Conservation (phyloP, 2,797 vertebrate genomes). For the Hafferia zeledoni region DNA sequence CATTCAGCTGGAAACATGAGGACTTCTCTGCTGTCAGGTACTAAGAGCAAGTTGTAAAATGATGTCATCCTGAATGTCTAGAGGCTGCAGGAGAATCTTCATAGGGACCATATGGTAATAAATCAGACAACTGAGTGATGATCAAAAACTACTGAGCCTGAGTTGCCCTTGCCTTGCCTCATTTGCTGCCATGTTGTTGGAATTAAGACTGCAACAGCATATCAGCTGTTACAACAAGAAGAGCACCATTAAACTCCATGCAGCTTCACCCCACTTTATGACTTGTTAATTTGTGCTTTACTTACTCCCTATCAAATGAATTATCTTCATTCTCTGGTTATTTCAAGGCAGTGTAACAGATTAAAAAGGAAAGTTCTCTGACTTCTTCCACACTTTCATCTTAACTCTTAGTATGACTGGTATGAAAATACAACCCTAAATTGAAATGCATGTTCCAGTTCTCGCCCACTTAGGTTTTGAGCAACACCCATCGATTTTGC, state of each 20-base stretch:
- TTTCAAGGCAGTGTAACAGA: background rate
- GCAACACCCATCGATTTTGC: background rate
- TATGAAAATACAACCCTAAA: background rate
- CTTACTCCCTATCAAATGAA: background rate
- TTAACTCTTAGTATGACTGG: background rate
- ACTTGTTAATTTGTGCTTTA: background rate
- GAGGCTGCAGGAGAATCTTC: background rate
- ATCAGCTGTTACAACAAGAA: background rate
- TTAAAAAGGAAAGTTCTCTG: background rate
- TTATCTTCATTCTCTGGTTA: background rate
- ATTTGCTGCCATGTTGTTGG: background rate
- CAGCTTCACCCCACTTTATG: accelerated
- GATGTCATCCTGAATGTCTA: background rate
- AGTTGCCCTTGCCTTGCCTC: background rate
- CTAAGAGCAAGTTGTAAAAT: background rate
- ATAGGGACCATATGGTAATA: background rate
- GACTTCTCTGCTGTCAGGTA: background rate
- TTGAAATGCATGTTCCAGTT: background rate
- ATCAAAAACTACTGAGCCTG: background rate
- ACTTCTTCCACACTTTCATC: background rate
- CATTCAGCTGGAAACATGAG: background rate
- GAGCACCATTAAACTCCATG: background rate
- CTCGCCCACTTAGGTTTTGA: background rate
- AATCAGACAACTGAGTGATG: background rate
- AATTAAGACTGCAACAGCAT: background rate